Conservation (phyloP, 2,113 vertebrate genomes). For the Spea bombifrons region DNA sequence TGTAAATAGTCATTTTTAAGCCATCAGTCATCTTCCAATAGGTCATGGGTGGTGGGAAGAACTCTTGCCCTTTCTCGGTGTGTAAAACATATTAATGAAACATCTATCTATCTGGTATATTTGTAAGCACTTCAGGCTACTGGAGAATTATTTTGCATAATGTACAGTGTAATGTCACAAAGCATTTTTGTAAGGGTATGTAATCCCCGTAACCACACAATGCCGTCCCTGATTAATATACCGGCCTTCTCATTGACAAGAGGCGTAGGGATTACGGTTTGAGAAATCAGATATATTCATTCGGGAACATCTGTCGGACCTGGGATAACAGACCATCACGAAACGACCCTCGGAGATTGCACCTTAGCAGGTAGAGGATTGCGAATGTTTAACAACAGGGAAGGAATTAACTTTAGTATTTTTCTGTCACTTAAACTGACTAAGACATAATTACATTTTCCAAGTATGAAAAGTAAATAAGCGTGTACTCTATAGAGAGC, state of each 20-base stretch:
- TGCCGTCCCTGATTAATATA: background rate
- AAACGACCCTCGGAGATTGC: background rate
- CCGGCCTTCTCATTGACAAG: slow-evolving; percentile 2
- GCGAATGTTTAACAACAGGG: slow-evolving; percentile 52
- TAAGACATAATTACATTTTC: slow-evolving; percentile 62
- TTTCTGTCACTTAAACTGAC: slow-evolving; percentile 59
- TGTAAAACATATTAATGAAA: too few species aligned
- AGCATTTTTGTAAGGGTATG: background rate
- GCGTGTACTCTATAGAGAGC: slow-evolving; percentile 61
- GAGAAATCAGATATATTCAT: slow-evolving; percentile 5
- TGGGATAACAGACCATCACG: background rate
- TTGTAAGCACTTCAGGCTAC: too few species aligned
- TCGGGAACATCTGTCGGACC: background rate
- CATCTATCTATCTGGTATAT: too few species aligned
- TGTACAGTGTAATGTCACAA: background rate
- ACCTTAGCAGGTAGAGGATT: slow-evolving; percentile 56
- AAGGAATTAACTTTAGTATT: slow-evolving; percentile 52
- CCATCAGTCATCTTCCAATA: too few species aligned
- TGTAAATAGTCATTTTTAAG: too few species aligned
- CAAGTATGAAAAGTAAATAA: slow-evolving; percentile 64
- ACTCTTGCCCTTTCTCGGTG: too few species aligned
- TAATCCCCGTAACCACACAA: background rate
- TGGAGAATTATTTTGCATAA: background rate
- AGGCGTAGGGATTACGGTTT: background rate
- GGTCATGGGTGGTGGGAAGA: too few species aligned